A percentile compares a stretch with the other conserved stretches of the same genome.
phyloP scores from a whole-genome alignment of 1,140 invertebrate genomes.

The Pseudomyrmex gracilis region DNA sequence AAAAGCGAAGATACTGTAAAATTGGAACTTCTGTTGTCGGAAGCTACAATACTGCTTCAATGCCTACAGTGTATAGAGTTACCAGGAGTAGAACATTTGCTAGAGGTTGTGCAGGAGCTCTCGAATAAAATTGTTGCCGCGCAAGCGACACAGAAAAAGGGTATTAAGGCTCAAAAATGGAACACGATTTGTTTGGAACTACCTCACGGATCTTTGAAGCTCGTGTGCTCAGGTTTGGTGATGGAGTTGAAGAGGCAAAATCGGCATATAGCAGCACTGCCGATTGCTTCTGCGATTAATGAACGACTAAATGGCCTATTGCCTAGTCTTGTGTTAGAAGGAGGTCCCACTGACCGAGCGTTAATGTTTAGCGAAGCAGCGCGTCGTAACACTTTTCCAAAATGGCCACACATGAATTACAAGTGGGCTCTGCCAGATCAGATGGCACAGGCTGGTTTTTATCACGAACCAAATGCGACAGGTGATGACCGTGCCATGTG shows the following conservation, averaged over 20 bases:
- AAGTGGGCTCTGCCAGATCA: slow-evolving; percentile 98
- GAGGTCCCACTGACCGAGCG: slow-evolving; percentile 87
- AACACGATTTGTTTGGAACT: slow-evolving; percentile 94
- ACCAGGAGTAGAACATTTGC: slow-evolving; percentile 90
- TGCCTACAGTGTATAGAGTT: slow-evolving; percentile 90
- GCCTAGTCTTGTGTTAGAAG: slow-evolving; percentile 82
- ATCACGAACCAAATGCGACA: slow-evolving; percentile 95
- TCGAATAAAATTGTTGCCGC: slow-evolving; percentile 90
- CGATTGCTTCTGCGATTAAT: slow-evolving; percentile 94
- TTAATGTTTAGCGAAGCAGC: slow-evolving; percentile 97
- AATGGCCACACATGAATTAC: slow-evolving; percentile 98
- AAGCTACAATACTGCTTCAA: slow-evolving; percentile 94
- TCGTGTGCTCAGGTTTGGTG: slow-evolving; percentile 92
- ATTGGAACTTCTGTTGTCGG: slow-evolving; percentile 93
- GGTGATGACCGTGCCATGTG: slow-evolving; percentile 98
- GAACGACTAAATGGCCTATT: slow-evolving; percentile 93
- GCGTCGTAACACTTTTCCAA: slow-evolving; percentile 94
- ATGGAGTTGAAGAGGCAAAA: slow-evolving; percentile 93
- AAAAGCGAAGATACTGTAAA: slow-evolving; percentile 91
- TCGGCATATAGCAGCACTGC: slow-evolving; percentile 92
- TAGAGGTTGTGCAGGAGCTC: slow-evolving; percentile 92
- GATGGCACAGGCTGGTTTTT: slow-evolving; percentile 98
- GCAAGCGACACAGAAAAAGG: slow-evolving; percentile 90
- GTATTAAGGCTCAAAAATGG: slow-evolving; percentile 96
- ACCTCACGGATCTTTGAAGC: slow-evolving; percentile 91